Percentiles rank a stretch among this genome's conserved stretches.
Conservation (phyloP, 1,140 invertebrate species). For the Drosophila baimaii region DNA sequence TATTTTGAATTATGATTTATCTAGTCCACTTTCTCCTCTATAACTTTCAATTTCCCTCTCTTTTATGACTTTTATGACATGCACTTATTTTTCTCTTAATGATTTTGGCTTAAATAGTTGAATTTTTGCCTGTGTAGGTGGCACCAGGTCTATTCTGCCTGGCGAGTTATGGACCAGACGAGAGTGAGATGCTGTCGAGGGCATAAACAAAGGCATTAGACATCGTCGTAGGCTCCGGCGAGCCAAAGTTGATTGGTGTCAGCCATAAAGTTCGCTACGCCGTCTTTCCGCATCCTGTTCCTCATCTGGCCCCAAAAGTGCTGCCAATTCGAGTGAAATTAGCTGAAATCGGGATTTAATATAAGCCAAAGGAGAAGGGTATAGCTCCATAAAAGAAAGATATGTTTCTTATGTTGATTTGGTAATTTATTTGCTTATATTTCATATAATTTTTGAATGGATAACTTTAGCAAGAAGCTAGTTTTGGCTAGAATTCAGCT, state of each 20-base stretch:
- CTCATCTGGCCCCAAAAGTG: conserved; percentile 7
- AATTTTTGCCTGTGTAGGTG: conserved; percentile 19
- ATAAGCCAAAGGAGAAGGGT: too few species aligned
- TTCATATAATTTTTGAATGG: neutral
- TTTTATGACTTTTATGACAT: neutral
- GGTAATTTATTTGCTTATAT: neutral
- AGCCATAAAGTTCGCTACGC: conserved; percentile 74
- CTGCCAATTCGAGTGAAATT: neutral
- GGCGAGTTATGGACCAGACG: conserved; percentile 39
- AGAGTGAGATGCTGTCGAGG: conserved; percentile 16
- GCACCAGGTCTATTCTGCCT: conserved; percentile 24
- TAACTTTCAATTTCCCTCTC: neutral
- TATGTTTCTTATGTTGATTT: rapidly evolving
- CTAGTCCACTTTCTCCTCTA: neutral
- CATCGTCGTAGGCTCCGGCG: conserved; percentile 57
- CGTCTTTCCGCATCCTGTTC: conserved; percentile 51
- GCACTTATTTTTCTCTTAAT: neutral
- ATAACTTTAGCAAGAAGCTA: neutral
- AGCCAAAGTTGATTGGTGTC: conserved; percentile 82
- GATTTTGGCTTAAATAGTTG: neutral
- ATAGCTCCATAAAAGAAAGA: rapidly evolving
- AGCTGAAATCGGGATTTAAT: neutral
- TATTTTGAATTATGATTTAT: neutral
- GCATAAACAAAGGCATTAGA: conserved; percentile 81
- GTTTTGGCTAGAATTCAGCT: neutral